phyloP scores from a whole-genome alignment of 2,113 vertebrate species.

The Procapra przewalskii region DNA sequence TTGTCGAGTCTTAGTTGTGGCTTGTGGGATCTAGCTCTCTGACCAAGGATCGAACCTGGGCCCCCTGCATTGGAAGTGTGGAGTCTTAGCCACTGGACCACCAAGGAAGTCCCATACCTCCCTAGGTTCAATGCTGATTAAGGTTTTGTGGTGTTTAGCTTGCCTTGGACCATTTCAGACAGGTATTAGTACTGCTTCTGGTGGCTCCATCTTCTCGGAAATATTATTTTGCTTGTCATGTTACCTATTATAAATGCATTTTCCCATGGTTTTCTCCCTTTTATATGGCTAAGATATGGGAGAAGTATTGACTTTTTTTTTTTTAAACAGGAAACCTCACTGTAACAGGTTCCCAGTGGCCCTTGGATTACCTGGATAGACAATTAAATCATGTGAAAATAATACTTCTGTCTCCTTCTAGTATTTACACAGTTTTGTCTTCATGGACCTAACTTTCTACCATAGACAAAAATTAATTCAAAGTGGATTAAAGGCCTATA shows the following conservation, averaged over 20 bases:
- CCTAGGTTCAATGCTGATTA: not conserved
- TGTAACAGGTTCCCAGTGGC: not conserved
- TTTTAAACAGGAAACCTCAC: not conserved
- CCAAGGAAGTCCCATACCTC: not conserved
- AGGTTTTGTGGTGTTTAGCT: not conserved
- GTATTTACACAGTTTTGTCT: not conserved
- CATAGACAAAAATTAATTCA: not conserved
- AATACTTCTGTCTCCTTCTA: not conserved
- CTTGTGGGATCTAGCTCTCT: not conserved
- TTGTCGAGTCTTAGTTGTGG: not conserved
- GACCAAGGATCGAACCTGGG: not conserved
- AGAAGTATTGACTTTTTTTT: not conserved
- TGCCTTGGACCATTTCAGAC: not conserved
- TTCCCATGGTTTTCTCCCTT: not conserved
- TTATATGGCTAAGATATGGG: not conserved
- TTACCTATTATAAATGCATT: not conserved
- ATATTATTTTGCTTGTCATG: not conserved
- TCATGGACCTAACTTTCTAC: not conserved
- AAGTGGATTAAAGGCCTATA: not conserved
- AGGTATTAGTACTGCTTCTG: not conserved
- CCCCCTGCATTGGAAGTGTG: not conserved
- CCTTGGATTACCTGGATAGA: not conserved
- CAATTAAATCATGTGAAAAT: not conserved
- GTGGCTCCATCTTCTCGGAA: not conserved
- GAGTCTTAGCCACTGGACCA: not conserved